Percentiles rank a stretch among this genome's conserved stretches.
These are phyloP conservation scores for Zaprionus ornatus DNA, from an alignment of 1,140 invertebrate genomes.

Conservation along the genomic window DNA sequence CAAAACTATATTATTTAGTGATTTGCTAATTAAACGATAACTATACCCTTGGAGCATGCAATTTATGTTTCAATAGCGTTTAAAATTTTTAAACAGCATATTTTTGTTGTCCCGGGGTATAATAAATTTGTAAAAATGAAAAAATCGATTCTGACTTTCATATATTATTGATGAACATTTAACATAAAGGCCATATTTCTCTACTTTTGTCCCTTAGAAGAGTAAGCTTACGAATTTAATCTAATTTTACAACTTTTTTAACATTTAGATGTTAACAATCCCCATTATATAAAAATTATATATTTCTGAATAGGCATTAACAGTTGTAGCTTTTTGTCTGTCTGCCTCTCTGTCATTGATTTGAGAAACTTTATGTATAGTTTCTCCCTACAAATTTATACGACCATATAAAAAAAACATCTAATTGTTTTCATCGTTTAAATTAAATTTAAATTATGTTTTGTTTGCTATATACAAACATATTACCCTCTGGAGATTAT, in stretches of 20 bases:
- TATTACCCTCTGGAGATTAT: too few relatives aligned
- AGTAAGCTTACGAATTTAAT: not conserved
- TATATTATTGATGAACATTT: not conserved
- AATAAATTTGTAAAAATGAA: too few relatives aligned
- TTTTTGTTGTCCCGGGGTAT: not conserved
- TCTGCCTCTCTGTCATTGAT: too few relatives aligned
- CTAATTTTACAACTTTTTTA: not conserved
- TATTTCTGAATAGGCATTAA: not conserved
- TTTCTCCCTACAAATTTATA: too few relatives aligned
- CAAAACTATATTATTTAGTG: constrained; percentile 1
- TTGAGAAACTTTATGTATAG: too few relatives aligned
- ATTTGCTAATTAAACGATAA: not conserved
- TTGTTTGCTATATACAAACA: too few relatives aligned
- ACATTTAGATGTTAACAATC: not conserved
- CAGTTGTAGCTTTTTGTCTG: too few relatives aligned
- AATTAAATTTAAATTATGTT: too few relatives aligned
- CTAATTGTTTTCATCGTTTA: too few relatives aligned
- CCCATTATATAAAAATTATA: not conserved
- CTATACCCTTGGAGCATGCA: not conserved
- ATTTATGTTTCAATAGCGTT: not conserved
- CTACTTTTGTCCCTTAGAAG: not conserved
- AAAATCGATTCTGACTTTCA: not conserved
- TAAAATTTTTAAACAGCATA: not conserved
- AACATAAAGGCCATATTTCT: too few relatives aligned
- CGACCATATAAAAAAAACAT: too few relatives aligned